Percentiles rank a stretch among this genome's conserved stretches.
Conservation (phyloP, 2,888 invertebrate genomes). For the Orthosia cruda region DNA sequence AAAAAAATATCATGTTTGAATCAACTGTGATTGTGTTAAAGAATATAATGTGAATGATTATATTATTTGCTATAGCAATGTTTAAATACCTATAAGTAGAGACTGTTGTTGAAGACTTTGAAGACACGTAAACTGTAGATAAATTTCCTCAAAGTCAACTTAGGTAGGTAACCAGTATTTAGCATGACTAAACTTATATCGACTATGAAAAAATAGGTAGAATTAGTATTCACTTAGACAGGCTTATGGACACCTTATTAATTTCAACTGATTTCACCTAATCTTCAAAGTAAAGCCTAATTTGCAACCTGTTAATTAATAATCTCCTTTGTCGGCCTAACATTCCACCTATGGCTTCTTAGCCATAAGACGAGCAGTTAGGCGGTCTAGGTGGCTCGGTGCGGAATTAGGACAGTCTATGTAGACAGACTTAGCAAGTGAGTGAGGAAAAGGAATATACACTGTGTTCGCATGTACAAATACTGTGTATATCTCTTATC, state of each 20-base stretch:
- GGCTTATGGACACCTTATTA: background rate
- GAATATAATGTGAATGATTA: background rate
- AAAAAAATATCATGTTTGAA: background rate
- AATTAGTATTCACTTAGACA: background rate
- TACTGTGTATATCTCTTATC: background rate
- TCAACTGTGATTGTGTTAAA: background rate
- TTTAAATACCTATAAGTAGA: no score
- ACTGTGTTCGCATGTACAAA: background rate
- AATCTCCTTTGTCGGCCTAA: conserved; percentile 1
- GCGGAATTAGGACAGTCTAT: conserved; percentile 31
- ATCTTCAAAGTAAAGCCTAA: conserved; percentile 1
- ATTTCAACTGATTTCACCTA: background rate
- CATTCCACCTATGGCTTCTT: conserved; percentile 36
- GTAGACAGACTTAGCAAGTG: conserved; percentile 13
- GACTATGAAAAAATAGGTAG: no score
- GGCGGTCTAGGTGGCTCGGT: background rate
- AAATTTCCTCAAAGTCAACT: no score
- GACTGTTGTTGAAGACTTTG: background rate
- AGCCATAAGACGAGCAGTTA: conserved; percentile 18
- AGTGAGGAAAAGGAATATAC: background rate
- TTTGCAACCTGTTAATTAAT: conserved; percentile 14
- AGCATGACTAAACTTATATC: no score
- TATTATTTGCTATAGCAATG: no score
- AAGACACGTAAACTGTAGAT: background rate
- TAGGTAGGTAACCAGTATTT: no score